phyloP scores from a whole-genome alignment of 2,888 invertebrate species.

The Polydrusus tereticollis region DNA sequence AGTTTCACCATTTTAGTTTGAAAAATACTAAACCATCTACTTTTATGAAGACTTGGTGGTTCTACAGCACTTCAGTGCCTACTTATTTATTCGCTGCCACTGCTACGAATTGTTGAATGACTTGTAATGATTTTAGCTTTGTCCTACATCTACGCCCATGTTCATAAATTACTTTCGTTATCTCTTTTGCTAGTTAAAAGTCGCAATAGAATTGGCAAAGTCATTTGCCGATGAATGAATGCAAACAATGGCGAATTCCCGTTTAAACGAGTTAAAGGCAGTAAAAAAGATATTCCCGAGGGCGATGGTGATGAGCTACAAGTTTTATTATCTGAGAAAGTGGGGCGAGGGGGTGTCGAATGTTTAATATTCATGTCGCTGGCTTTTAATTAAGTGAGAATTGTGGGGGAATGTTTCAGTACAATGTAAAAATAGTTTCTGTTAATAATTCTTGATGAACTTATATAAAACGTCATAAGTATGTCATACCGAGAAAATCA shows the following conservation, averaged over 20 bases:
- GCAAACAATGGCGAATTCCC: conserved; percentile 41
- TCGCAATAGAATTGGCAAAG: conserved; percentile 31
- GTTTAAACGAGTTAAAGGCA: conserved; percentile 35
- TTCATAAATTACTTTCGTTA: conserved; percentile 14
- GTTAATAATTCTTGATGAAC: too few relatives aligned
- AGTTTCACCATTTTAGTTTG: too few relatives aligned
- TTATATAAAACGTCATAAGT: too few relatives aligned
- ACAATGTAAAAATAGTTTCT: too few relatives aligned
- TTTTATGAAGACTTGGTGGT: too few relatives aligned
- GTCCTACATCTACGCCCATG: background rate
- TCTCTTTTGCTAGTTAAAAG: conserved; percentile 17
- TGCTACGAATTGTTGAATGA: too few relatives aligned
- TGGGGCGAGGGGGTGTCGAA: conserved; percentile 17
- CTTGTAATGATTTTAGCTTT: background rate
- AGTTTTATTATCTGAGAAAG: conserved; percentile 39
- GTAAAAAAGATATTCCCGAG: conserved; percentile 42
- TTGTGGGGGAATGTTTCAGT: too few relatives aligned
- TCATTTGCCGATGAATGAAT: conserved; percentile 40
- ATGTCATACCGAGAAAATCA: too few relatives aligned
- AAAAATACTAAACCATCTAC: too few relatives aligned
- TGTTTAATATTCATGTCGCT: conserved; percentile 32
- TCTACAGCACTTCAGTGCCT: too few relatives aligned
- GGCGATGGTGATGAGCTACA: conserved; percentile 43
- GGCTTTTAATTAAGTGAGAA: conserved; percentile 24
- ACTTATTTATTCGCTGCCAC: too few relatives aligned